phyloP scores from a whole-genome alignment of 2,797 vertebrate species.

The Gastrophryne carolinensis region DNA sequence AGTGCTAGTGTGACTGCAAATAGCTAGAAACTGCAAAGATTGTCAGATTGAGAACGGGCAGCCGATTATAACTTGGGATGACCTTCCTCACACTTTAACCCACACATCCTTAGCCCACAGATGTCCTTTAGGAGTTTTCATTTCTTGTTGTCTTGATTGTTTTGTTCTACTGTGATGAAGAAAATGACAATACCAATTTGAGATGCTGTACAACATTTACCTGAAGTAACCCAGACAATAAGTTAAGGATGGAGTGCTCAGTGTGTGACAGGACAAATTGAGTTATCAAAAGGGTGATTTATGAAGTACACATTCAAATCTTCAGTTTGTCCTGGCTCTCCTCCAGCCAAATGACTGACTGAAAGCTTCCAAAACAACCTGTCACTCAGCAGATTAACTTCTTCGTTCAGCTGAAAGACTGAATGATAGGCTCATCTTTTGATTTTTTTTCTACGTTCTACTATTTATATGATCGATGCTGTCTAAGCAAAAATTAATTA shows the following conservation, averaged over 20 bases:
- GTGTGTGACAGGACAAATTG: conserved; percentile 11
- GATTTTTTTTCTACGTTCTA: not conserved
- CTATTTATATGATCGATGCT: not conserved
- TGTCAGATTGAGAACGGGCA: too few species aligned
- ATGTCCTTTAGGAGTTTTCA: too few species aligned
- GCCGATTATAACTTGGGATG: too few species aligned
- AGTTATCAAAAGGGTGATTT: conserved; percentile 13
- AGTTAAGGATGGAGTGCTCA: not conserved
- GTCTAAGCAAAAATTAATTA: not conserved
- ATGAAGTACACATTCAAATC: conserved; percentile 1
- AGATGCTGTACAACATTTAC: not conserved
- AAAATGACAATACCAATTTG: not conserved
- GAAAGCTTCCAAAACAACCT: not conserved
- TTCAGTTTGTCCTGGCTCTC: conserved; percentile 3
- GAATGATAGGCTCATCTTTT: not conserved
- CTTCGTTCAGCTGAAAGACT: conserved; percentile 2
- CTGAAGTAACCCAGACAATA: not conserved
- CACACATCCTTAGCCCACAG: too few species aligned
- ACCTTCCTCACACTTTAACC: too few species aligned
- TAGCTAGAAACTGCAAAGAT: too few species aligned
- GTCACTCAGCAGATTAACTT: not conserved
- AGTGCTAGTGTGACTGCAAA: too few species aligned
- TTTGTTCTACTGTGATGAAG: not conserved
- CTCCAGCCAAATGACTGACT: conserved; percentile 1
- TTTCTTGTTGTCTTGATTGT: not conserved